These are phyloP conservation scores for Orussus abietinus DNA, from an alignment of 1,140 invertebrate genomes.

Conservation along the genomic window DNA sequence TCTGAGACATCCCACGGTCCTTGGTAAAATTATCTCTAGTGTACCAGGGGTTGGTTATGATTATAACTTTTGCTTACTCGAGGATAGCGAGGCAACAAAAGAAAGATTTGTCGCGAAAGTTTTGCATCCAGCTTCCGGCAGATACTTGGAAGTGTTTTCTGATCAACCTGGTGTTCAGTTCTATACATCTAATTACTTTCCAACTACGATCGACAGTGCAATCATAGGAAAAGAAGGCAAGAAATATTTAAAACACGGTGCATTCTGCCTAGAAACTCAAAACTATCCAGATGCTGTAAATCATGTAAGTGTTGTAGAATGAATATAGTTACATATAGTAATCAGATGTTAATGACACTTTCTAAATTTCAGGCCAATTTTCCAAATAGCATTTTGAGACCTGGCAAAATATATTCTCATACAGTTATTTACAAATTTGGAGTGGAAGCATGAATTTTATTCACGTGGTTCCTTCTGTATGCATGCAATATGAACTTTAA, in stretches of 20 bases:
- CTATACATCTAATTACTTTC: slow-evolving; percentile 80
- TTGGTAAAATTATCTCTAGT: slow-evolving; percentile 53
- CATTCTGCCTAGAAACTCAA: slow-evolving; percentile 88
- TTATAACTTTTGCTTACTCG: slow-evolving; percentile 62
- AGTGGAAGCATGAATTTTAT: slow-evolving; percentile 27
- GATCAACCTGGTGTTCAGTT: slow-evolving; percentile 89
- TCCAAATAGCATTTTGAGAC: slow-evolving; percentile 67
- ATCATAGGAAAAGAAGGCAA: slow-evolving; percentile 67
- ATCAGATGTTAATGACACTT: slow-evolving; percentile 16
- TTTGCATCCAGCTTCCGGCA: slow-evolving; percentile 65
- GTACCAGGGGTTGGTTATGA: slow-evolving; percentile 60
- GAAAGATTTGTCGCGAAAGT: slow-evolving; percentile 52
- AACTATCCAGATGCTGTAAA: slow-evolving; percentile 90
- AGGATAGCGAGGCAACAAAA: slow-evolving; percentile 15
- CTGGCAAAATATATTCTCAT: slow-evolving; percentile 69
- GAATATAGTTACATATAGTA: slow-evolving; percentile 4
- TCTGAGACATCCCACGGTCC: slow-evolving; percentile 51
- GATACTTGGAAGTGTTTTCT: slow-evolving; percentile 71
- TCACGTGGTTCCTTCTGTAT: too few relatives aligned
- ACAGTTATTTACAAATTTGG: slow-evolving; percentile 62
- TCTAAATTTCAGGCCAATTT: slow-evolving; percentile 63
- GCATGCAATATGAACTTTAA: not conserved
- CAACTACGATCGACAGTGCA: slow-evolving; percentile 42
- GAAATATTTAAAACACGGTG: slow-evolving; percentile 72
- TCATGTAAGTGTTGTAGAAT: slow-evolving; percentile 57